Base-by-base conservation (phyloP, 2,888 invertebrate genomes). In the Callosobruchus maculatus region DNA sequence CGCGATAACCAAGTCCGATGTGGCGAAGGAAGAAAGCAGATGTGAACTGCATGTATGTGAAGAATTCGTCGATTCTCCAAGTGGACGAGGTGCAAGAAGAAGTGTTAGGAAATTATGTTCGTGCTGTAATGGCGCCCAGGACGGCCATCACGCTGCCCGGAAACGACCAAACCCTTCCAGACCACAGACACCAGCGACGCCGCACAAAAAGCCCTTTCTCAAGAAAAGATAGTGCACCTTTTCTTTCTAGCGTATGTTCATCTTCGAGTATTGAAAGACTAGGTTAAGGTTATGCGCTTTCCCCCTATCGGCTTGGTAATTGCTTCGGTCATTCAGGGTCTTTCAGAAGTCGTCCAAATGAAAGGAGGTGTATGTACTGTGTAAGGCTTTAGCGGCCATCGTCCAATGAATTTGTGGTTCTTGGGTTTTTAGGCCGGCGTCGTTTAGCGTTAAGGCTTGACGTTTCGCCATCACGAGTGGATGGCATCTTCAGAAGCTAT, bases 141-240 rank as follows among this genome's bases (percentile, higher is more conserved):
- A 80, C 73, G 76, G 77, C 68, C 74, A 73, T 66, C 74, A 77
- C 70, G 72, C 75, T 83, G 72, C 76, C 83, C 86, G 79, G 82
- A 86, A 80, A 83, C 84, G 74, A 74, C 77, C 78, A 72, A 77
- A 76, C 72, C 77, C 76, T 73, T 80, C 85, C 73, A 82, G 83
- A 78, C 84, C 85, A 67, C 84, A 84, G 71, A 83, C 84, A 69
- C 84, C 84, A 71, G 82, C 83, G 70, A 81, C 82, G 73, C 82
- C 85, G 81, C 85, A 85, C 82, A 87, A 87, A 80, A 87, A 86
- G 81, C 82, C 86, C 81, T 78, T 83, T 70, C 84, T 80, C 79
- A 87, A 86, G 81, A 87, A 86, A 80, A 87, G 87, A 86, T 87
- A 87, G 86, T 86, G 85, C 82, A 83, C 81, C 80, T 82, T 80